These are phyloP conservation scores for Equus przewalskii DNA, from an alignment of 2,113 vertebrate species.

Conservation along the genomic window DNA sequence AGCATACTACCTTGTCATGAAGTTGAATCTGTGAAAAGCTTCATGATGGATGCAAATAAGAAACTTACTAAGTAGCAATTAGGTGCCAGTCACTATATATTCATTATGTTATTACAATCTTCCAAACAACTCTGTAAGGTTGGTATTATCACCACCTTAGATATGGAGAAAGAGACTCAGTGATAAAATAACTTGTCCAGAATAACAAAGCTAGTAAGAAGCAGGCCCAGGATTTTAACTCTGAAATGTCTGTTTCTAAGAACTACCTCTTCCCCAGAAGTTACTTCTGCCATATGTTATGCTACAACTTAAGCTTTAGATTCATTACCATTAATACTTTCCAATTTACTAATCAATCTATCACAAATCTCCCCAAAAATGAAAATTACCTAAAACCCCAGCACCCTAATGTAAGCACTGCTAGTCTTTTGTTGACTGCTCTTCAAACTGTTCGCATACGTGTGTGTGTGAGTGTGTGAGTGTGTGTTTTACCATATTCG, in stretches of 20 bases:
- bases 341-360: background rate
- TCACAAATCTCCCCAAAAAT: background rate
- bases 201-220: conserved; percentile 35
- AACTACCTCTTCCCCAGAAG: conserved; percentile 33
- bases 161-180: background rate
- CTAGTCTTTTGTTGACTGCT: background rate
- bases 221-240: background rate
- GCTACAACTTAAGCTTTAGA: background rate
- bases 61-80: conserved; percentile 43
- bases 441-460: background rate
- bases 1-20: conserved; percentile 18
- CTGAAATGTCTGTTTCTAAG: background rate
- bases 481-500: background rate
- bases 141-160: background rate
- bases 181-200: background rate
- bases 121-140: conserved; percentile 4
- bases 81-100: background rate
- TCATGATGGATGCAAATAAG: background rate
- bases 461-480: background rate
- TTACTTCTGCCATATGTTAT: background rate
- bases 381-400: conserved; percentile 46
- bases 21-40: background rate
- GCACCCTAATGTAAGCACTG: background rate
- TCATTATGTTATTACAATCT: conserved; percentile 18
- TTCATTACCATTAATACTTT: background rate